phyloP scores from a whole-genome alignment of 2,888 invertebrate species.

The Liodrosophila aerea region DNA sequence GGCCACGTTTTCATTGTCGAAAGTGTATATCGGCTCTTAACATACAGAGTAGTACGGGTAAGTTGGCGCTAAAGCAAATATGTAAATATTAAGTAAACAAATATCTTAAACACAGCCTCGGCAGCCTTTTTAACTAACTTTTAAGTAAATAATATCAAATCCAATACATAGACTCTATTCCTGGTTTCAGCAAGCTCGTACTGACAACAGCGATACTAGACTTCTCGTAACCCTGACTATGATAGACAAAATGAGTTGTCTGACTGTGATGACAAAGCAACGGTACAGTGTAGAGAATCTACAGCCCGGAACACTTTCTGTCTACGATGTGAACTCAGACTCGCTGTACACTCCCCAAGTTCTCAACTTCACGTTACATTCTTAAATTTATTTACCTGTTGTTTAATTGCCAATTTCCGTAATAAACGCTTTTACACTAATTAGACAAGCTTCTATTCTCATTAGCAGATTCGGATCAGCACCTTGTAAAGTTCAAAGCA shows the following conservation, averaged over 20 bases:
- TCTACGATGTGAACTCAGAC: background rate
- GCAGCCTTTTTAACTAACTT: too few relatives aligned
- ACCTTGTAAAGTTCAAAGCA: slow-evolving; percentile 59
- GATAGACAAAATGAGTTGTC: background rate
- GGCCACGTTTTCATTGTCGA: slow-evolving; percentile 18
- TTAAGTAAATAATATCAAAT: too few relatives aligned
- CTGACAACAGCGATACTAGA: slow-evolving; percentile 14
- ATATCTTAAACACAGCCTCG: background rate
- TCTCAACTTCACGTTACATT: background rate
- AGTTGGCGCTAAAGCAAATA: slow-evolving; percentile 3
- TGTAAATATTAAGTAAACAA: too few relatives aligned
- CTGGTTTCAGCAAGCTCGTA: slow-evolving; percentile 16
- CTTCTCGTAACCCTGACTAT: slow-evolving; percentile 11
- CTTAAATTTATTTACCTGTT: background rate
- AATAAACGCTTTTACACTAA: slow-evolving; percentile 59
- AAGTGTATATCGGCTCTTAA: background rate
- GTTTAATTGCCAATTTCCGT: slow-evolving; percentile 64
- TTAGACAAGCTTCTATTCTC: slow-evolving; percentile 48
- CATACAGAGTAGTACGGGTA: slow-evolving; percentile 6
- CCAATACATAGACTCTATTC: too few relatives aligned
- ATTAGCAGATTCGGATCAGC: slow-evolving; percentile 43
- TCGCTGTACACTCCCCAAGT: background rate
- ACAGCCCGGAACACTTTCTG: slow-evolving; percentile 1
- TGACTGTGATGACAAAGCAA: background rate
- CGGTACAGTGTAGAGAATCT: slow-evolving; percentile 11